Evolutionary conservation across 2,888 invertebrate species (phyloP).

Genomic region (Bimastos eiseni): DNA sequence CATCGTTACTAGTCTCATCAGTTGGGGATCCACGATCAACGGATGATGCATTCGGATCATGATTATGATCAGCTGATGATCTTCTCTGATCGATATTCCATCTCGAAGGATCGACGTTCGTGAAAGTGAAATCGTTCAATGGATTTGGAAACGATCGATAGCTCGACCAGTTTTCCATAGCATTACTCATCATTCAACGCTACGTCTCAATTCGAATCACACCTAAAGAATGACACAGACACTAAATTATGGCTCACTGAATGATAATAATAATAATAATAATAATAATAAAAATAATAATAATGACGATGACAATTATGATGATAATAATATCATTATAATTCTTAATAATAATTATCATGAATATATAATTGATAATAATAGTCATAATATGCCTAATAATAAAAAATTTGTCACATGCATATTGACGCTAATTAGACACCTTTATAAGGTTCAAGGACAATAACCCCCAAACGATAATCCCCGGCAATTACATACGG

Average conservation of each 20-base stretch:
- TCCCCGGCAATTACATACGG: no score
- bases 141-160: neutral
- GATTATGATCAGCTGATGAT: neutral
- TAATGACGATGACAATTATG: neutral
- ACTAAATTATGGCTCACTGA: neutral
- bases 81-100: neutral
- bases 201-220: neutral
- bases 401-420: no score
- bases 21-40: neutral
- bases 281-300: neutral
- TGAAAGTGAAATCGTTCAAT: conserved; percentile 15
- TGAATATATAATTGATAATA: no score
- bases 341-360: no score
- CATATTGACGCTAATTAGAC: no score
- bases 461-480: no score
- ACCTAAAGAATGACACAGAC: neutral
- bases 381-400: no score
- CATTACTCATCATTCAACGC: neutral
- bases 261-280: neutral
- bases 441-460: no score
- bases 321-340: neutral
- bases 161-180: neutral
- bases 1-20: neutral
- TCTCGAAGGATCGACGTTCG: neutral
- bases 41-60: neutral